phyloP scores from a whole-genome alignment of 2,888 invertebrate genomes.

The Gasteruption jaculator region DNA sequence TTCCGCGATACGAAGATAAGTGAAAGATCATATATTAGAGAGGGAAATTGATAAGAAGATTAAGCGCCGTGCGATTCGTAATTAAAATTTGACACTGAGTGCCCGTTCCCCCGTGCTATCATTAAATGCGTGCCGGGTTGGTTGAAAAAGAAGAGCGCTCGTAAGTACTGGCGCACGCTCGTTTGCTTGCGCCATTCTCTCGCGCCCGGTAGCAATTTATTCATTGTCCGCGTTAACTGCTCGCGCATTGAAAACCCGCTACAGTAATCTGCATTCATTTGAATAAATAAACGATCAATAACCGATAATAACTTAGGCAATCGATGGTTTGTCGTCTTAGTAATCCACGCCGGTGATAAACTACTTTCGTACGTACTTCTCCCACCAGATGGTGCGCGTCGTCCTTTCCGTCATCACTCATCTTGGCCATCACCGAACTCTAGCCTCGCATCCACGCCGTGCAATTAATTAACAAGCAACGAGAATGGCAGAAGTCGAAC shows the following conservation, averaged over 20 bases:
- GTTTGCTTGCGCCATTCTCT: no score
- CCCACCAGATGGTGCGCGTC: constrained; percentile 5
- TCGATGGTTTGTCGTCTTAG: constrained; percentile 48
- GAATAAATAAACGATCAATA: constrained; percentile 52
- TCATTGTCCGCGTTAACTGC: constrained; percentile 50
- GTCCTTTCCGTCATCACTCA: constrained; percentile 17
- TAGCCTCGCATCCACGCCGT: constrained; percentile 13
- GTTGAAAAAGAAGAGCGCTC: constrained; percentile 26
- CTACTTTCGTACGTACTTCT: constrained; percentile 21
- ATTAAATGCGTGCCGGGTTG: no score
- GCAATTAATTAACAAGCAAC: constrained; percentile 10
- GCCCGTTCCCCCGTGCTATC: no score
- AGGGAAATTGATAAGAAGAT: constrained; percentile 24
- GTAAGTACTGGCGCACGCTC: constrained; percentile 42
- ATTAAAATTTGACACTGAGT: constrained; percentile 9
- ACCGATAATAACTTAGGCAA: constrained; percentile 49
- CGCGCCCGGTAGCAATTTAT: constrained; percentile 51
- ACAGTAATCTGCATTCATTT: constrained; percentile 52
- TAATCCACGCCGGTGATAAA: constrained; percentile 40
- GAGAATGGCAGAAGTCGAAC: neutral
- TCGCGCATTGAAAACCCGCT: constrained; percentile 47
- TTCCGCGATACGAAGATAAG: no score
- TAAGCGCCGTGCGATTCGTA: no score
- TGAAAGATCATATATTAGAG: no score
- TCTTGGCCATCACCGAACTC: neutral